Evolutionary conservation across 1,140 invertebrate genomes (phyloP).

Genomic region (Drosophila parvula): DNA sequence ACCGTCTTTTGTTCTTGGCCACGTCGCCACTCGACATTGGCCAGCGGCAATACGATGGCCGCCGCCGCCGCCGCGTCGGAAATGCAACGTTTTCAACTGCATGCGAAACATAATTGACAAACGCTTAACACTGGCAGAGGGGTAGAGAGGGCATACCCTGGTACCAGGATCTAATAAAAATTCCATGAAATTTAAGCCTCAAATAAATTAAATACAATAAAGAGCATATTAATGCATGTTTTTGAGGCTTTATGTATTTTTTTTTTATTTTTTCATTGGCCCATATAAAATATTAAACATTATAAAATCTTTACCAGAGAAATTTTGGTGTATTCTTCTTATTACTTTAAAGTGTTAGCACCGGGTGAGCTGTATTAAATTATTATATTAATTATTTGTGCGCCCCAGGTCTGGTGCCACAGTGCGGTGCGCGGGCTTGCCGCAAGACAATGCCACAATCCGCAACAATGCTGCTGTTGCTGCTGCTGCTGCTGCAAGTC

Average conservation of each 20-base stretch:
- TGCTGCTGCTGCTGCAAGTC: conserved; percentile 36
- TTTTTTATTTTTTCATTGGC: too few relatives aligned
- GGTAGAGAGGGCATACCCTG: background rate
- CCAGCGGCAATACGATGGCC: conserved; percentile 23
- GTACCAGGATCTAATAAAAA: background rate
- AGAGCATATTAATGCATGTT: too few relatives aligned
- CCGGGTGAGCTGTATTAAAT: too few relatives aligned
- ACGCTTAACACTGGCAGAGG: conserved; percentile 48
- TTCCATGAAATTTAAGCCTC: background rate
- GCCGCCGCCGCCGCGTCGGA: conserved; percentile 35
- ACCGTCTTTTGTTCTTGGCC: conserved; percentile 54
- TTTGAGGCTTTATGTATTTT: too few relatives aligned
- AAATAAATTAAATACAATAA: background rate
- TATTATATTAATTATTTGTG: too few relatives aligned
- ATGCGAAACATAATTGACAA: conserved; percentile 77
- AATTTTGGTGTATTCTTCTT: background rate
- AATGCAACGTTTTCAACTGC: conserved; percentile 69
- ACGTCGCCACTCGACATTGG: conserved; percentile 49
- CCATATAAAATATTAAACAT: too few relatives aligned
- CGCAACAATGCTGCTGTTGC: conserved; percentile 39
- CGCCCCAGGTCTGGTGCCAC: conserved; percentile 1
- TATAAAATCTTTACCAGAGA: too few relatives aligned
- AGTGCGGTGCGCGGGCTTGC: conserved; percentile 18
- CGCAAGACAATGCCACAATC: conserved; percentile 51
- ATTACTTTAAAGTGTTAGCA: too few relatives aligned